A percentile compares a stretch with the other conserved stretches of the same genome.
Conservation (phyloP, 2,113 vertebrate species). For the Odocoileus virginianus region DNA sequence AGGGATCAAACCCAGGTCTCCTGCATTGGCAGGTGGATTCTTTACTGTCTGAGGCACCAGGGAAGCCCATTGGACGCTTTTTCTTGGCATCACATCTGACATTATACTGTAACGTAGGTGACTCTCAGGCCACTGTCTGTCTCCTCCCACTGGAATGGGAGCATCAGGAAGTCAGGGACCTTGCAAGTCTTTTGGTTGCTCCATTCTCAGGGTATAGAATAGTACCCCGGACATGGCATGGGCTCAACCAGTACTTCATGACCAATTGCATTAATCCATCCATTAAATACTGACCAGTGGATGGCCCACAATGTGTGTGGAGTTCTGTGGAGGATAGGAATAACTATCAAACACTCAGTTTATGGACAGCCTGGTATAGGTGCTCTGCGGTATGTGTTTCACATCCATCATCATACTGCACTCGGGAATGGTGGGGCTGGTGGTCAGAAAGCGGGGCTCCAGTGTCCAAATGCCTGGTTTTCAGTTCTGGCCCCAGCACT, state of each 20-base stretch:
- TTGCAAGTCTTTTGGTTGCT: neutral
- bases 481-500: neutral
- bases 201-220: accelerated
- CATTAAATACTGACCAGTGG: neutral
- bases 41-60: neutral
- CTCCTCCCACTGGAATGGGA: neutral
- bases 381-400: accelerated
- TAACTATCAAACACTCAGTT: accelerated
- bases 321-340: neutral
- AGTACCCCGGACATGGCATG: accelerated
- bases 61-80: neutral
- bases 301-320: neutral
- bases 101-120: accelerated
- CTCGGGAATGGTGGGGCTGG: accelerated
- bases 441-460: neutral
- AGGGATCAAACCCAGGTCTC: neutral
- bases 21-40: neutral
- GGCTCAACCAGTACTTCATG: neutral
- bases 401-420: accelerated
- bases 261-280: accelerated
- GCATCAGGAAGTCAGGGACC: too few species aligned
- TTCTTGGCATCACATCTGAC: neutral
- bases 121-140: neutral
- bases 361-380: accelerated
- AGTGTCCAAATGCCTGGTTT: accelerated